Conservation (phyloP, 2,797 vertebrate species). For the Vireo griseus region DNA sequence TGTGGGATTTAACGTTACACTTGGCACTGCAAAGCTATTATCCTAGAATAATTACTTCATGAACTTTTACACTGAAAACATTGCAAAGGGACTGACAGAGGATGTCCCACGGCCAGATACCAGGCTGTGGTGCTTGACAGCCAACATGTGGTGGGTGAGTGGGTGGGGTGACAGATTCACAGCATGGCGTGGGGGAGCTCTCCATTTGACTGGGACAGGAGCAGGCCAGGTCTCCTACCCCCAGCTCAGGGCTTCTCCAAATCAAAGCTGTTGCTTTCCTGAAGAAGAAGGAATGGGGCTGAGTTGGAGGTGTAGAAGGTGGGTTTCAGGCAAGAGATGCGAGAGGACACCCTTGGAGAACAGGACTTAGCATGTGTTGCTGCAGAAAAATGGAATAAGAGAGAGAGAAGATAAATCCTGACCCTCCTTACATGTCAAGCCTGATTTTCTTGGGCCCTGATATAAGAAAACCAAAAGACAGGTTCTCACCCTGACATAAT, state of each 20-base stretch:
- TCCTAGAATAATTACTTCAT: background rate
- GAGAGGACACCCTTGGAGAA: background rate
- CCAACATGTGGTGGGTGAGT: accelerated
- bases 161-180: accelerated
- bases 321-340: background rate
- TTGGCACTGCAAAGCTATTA: background rate
- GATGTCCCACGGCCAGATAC: background rate
- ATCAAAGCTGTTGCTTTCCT: background rate
- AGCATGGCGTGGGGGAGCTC: background rate
- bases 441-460: background rate
- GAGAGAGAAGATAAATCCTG: background rate
- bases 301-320: background rate
- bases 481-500: background rate
- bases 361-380: background rate
- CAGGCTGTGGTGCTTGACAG: accelerated
- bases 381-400: background rate
- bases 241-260: background rate
- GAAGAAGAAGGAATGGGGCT: background rate
- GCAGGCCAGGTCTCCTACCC: background rate
- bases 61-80: background rate
- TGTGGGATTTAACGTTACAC: background rate
- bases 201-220: background rate
- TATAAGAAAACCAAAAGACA: background rate
- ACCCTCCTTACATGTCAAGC: background rate
- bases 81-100: background rate